Percentiles rank a stretch among this genome's conserved stretches.
Conservation (phyloP, 2,797 vertebrate species). For the Bovichtus diacanthus region DNA sequence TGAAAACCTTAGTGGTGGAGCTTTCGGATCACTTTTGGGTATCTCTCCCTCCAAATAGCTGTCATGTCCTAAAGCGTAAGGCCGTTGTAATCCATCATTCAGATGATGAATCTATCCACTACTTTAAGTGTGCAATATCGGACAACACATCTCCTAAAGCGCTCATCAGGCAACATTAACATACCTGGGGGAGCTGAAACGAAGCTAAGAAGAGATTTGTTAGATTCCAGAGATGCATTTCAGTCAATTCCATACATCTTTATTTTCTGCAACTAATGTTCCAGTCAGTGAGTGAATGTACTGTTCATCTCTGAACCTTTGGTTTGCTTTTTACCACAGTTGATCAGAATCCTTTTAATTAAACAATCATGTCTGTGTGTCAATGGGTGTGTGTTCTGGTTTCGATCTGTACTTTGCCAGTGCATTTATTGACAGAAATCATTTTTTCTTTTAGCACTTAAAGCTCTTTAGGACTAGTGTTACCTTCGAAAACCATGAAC, state of each 20-base stretch:
- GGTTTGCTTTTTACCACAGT: slow-evolving; percentile 5
- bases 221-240: background rate
- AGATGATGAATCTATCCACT: background rate
- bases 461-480: background rate
- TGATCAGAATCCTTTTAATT: slow-evolving; percentile 38
- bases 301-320: slow-evolving; percentile 22
- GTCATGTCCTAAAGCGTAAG: background rate
- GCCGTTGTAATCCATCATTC: background rate
- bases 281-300: slow-evolving; percentile 13
- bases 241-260: background rate
- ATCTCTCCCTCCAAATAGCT: background rate
- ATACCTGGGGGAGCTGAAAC: background rate
- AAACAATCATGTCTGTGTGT: slow-evolving; percentile 7
- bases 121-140: background rate
- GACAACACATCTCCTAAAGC: background rate
- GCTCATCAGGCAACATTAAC: background rate
- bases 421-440: background rate
- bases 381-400: background rate
- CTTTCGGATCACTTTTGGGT: too few species aligned
- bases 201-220: background rate
- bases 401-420: background rate
- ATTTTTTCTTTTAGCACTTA: background rate
- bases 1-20: too few species aligned
- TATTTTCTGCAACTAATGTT: slow-evolving; percentile 14
- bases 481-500: background rate